These are phyloP conservation scores for Cyclopterus lumpus DNA, from an alignment of 2,797 vertebrate genomes.

Conservation along the genomic window DNA sequence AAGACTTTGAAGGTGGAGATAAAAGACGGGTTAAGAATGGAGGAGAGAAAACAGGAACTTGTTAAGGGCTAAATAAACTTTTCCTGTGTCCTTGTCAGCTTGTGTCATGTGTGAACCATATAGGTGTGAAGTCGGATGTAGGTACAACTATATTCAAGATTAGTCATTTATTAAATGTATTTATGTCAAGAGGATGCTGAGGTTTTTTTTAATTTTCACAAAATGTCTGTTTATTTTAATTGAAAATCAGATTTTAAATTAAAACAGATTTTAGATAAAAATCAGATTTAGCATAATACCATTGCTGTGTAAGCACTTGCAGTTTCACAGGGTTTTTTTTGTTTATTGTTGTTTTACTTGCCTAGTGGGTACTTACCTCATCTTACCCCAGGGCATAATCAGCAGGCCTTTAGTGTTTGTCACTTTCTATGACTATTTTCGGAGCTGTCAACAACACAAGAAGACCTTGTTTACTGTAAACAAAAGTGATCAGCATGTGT, in stretches of 20 bases:
- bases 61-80: not conserved
- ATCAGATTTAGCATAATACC: not conserved
- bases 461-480: slow-evolving; percentile 10
- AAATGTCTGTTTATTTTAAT: not conserved
- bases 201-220: not conserved
- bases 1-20: not conserved
- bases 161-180: not conserved
- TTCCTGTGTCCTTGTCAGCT: not conserved
- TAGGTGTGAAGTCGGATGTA: not conserved
- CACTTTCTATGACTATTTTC: slow-evolving; percentile 11
- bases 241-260: not conserved
- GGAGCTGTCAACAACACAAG: not conserved
- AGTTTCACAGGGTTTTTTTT: no score
- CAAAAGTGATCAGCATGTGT: not conserved
- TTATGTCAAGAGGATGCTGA: not conserved
- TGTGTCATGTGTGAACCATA: not conserved
- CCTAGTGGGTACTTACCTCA: not conserved
- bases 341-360: not conserved
- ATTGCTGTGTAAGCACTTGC: not conserved
- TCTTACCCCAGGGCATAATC: not conserved
- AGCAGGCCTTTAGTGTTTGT: not conserved
- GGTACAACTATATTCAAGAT: not conserved
- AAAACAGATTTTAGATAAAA: not conserved
- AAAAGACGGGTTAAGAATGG: not conserved
- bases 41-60: not conserved